A percentile compares a stretch with the other conserved stretches of the same genome.
Conservation (phyloP, 2,888 invertebrate species). For the Stenurella melanura region DNA sequence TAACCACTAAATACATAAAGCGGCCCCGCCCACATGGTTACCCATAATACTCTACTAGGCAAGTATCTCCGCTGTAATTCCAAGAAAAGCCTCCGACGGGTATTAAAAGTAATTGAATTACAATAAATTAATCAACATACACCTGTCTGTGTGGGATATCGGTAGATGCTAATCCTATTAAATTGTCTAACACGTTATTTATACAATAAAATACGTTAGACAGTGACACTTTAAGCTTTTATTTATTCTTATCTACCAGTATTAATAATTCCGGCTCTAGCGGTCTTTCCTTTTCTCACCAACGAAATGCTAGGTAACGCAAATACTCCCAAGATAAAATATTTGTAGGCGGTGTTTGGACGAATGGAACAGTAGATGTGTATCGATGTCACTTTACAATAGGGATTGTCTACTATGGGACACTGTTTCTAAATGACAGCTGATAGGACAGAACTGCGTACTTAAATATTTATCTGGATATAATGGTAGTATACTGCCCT, state of each 20-base stretch:
- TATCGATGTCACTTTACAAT: conserved; percentile 22
- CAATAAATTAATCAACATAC: conserved; percentile 45
- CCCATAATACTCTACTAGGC: background rate
- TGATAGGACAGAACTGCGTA: background rate
- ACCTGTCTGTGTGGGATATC: conserved; percentile 45
- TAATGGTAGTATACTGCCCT: background rate
- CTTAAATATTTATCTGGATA: background rate
- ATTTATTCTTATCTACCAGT: conserved; percentile 39
- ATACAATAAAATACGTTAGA: conserved; percentile 35
- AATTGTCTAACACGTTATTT: conserved; percentile 35
- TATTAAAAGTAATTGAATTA: conserved; percentile 42
- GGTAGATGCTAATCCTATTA: conserved; percentile 45
- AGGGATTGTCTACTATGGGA: background rate
- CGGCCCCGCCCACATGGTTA: conserved; percentile 1
- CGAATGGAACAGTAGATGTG: conserved; percentile 3
- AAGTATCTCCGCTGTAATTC: conserved; percentile 23
- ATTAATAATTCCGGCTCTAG: conserved; percentile 13
- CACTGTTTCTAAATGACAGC: conserved; percentile 9
- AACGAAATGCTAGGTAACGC: background rate
- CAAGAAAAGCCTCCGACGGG: conserved; percentile 23
- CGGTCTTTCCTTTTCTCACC: conserved; percentile 11
- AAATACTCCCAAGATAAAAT: background rate
- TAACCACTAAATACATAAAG: background rate
- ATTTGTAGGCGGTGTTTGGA: conserved; percentile 7
- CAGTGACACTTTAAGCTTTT: conserved; percentile 39